phyloP scores from a whole-genome alignment of 2,888 invertebrate genomes.

The Tethea ocularis region DNA sequence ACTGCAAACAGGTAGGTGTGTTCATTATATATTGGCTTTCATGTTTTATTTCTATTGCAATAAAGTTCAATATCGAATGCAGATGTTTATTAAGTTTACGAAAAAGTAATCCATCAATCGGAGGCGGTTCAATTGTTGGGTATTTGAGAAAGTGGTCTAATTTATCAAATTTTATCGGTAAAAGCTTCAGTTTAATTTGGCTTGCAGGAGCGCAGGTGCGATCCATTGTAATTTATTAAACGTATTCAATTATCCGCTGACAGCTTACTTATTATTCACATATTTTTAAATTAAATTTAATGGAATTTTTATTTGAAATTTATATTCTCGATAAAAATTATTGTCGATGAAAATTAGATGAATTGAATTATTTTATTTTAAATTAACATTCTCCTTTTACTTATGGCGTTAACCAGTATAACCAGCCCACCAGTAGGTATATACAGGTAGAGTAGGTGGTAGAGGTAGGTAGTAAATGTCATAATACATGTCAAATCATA shows the following conservation, averaged over 20 bases:
- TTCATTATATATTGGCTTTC: not conserved
- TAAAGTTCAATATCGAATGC: conserved; percentile 29
- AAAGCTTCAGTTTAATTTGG: conserved; percentile 37
- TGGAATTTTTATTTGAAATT: not conserved
- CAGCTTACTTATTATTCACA: not conserved
- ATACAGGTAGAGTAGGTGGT: no score
- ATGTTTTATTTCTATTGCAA: not conserved
- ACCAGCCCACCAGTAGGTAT: no score
- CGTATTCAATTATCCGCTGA: conserved; percentile 1
- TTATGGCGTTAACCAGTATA: no score
- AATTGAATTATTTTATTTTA: no score
- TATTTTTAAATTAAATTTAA: not conserved
- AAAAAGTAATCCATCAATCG: conserved; percentile 48
- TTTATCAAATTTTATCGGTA: conserved; percentile 55
- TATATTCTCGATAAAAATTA: no score
- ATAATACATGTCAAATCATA: no score
- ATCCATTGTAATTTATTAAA: conserved; percentile 34
- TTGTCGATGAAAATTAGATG: no score
- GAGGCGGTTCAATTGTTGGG: conserved; percentile 40
- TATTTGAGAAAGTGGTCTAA: conserved; percentile 51
- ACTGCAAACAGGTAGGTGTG: not conserved
- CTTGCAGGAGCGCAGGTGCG: conserved; percentile 38
- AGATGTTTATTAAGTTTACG: conserved; percentile 15
- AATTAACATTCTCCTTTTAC: no score
- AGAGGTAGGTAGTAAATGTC: no score